Base-by-base conservation (phyloP, 2,888 invertebrate species). In the Drosophila neonasuta region DNA sequence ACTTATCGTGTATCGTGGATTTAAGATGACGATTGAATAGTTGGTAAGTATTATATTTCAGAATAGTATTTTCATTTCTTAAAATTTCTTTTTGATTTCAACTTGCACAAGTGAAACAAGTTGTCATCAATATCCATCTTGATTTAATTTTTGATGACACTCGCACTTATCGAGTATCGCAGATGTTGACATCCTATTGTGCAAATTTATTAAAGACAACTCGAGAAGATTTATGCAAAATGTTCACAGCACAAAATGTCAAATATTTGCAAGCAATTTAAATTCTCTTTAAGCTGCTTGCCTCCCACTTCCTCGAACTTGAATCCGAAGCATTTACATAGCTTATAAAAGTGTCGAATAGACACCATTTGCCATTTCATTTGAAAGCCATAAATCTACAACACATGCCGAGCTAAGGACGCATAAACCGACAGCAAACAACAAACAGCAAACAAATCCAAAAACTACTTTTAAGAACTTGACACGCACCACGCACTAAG, bases 311-410 rank as follows among this genome's bases (percentile, higher is more conserved):
- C 24, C n/a, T 6, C 36, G 2, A 34, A 34, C 30, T 51, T 20
- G 29, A 41, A 15, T 7, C n/a, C 54, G 10, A 48, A 17, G 29
- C 69, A 86, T 78, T 80, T 83, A 48, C 70, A 72, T 66, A 57
- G 76, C 71, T 63, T 66, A 68, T 68, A 57, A 58, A 74, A 58
- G 15, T 51, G 57, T 10, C 48, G 50, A 57, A 56, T 56, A 46
- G 70, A 58, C 55, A 36, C 61, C 51, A 55, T 50, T 49, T 44
- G 60, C 68, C 65, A 68, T 67, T 78, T 80, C 50, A 67, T 55
- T 68, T 68, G 49, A 59, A 68, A 65, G 74, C 72, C 71, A 86
- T 79, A 81, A 83, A 81, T 77, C 72, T 75, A 71, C 56, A 77
- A 64, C 74, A 69, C 75, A 83, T 75, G 77, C 65, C 72, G 30